Evolutionary conservation across 2,113 vertebrate species (phyloP), one percentile per base, ranked within the genome.

Genomic region (Propithecus coquereli): DNA sequence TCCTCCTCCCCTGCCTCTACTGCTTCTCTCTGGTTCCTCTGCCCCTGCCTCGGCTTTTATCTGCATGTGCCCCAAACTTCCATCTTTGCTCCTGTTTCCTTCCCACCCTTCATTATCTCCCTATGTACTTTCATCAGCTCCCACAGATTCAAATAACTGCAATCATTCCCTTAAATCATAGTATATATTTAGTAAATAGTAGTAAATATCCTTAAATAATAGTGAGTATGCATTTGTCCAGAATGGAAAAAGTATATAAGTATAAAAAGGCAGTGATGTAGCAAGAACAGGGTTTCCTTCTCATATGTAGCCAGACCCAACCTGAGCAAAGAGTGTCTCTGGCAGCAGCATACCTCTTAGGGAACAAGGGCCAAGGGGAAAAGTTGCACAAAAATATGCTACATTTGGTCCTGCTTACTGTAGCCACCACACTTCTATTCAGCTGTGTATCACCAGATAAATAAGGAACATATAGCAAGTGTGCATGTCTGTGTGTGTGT

Each of bases 391-490:
- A 87, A 94, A 94, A 93, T 63, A 84, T 2, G 32, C 3, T 84
- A 40, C 4, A 90, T 83, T 90, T 94, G 25, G 11, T 45, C 77
- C 66, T 93, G 59, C n/a, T 91, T 95, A 63, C 43, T 85, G 5
- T 71, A 54, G 40, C 76, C 66, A 65, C 8, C 74, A 84, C 10
- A 76, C 7, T 73, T 94, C 79, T 94, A 59, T 90, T 88, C 84
- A 88, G n/a, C 25, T 95, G 37, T 47, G 59, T 30, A 66, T 13
- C 45, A 32, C 61, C 90, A 74, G 40, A 95, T 90, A 97, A 96
- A 93, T 70, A 82, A 89, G 27, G 71, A 74, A 74, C 25, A 25
- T 74, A 63, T 12, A 63, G 61, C 25, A 18, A 96, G 66, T 14
- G 20, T 52, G n/a, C n/a, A 9, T 30, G 50, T 25, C 8, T 34